These are phyloP conservation scores for Nannospalax galili DNA, from an alignment of 2,113 vertebrate genomes.

Conservation along the genomic window DNA sequence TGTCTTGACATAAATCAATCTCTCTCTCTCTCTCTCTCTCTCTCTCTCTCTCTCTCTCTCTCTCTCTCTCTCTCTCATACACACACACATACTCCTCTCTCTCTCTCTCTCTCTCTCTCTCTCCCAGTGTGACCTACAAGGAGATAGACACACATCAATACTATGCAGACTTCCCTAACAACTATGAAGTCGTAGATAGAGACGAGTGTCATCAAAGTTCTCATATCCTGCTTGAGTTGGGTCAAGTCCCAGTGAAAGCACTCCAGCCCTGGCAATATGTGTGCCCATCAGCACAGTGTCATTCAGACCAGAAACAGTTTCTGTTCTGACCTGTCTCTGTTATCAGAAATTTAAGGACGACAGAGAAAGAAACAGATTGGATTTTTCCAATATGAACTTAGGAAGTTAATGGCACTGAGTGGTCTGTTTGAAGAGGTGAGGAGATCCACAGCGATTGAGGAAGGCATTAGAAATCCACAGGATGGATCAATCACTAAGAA, in stretches of 20 bases:
- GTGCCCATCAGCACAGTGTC: not conserved
- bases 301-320: slow-evolving; percentile 53
- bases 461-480: not conserved
- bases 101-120: not conserved
- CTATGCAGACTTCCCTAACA: slow-evolving; percentile 13
- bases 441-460: not conserved
- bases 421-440: slow-evolving; percentile 19
- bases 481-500: not conserved
- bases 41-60: not conserved
- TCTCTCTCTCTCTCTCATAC: not conserved
- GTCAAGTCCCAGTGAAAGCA: slow-evolving; percentile 20
- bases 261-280: not conserved
- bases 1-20: slow-evolving; percentile 61
- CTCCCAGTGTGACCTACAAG: not conserved
- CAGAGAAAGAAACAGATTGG: slow-evolving; percentile 10
- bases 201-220: slow-evolving; percentile 32
- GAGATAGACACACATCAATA: not conserved
- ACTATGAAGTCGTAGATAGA: slow-evolving; percentile 35
- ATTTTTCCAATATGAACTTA: slow-evolving; percentile 57
- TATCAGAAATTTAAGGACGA: slow-evolving; percentile 60
- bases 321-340: slow-evolving; percentile 50
- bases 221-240: slow-evolving; percentile 41
- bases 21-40: not conserved
- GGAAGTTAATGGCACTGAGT: not conserved
- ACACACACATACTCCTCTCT: no score